A percentile compares a stretch with the other conserved stretches of the same genome.
Conservation (phyloP, 2,797 vertebrate species). For the Spinus olivaceus region DNA sequence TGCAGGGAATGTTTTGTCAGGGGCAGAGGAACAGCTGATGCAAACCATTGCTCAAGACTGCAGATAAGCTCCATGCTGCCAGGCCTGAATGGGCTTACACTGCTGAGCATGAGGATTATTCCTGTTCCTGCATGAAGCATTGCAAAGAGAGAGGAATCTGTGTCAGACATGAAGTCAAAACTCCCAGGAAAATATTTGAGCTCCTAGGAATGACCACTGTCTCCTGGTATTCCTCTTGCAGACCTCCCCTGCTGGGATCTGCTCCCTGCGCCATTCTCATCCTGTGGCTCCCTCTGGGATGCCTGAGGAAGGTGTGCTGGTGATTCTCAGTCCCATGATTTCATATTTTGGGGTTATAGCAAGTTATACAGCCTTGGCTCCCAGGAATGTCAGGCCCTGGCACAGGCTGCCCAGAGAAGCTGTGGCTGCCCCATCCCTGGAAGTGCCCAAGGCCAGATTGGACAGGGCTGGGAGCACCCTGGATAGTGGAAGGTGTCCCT, state of each 20-base stretch:
- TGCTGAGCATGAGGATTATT: background rate
- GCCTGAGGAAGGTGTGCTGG: background rate
- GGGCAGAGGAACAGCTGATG: background rate
- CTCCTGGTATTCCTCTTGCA: background rate
- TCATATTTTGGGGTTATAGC: background rate
- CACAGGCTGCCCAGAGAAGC: background rate
- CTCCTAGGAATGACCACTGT: background rate
- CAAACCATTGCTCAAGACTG: background rate
- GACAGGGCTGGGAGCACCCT: rapidly evolving
- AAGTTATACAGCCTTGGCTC: background rate
- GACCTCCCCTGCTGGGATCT: background rate
- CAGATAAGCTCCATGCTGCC: background rate
- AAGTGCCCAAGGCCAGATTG: background rate
- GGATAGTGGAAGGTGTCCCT: background rate
- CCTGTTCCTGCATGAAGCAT: background rate
- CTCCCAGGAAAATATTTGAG: background rate
- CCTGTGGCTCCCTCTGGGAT: background rate
- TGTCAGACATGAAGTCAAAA: background rate
- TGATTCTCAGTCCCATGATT: background rate
- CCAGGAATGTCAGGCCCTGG: background rate
- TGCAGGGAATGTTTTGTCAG: background rate
- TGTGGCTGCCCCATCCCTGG: background rate
- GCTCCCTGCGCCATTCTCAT: background rate
- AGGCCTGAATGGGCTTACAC: background rate
- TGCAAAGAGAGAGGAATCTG: background rate